phyloP scores from a whole-genome alignment of 2,888 invertebrate species.

The Drosophila merina region DNA sequence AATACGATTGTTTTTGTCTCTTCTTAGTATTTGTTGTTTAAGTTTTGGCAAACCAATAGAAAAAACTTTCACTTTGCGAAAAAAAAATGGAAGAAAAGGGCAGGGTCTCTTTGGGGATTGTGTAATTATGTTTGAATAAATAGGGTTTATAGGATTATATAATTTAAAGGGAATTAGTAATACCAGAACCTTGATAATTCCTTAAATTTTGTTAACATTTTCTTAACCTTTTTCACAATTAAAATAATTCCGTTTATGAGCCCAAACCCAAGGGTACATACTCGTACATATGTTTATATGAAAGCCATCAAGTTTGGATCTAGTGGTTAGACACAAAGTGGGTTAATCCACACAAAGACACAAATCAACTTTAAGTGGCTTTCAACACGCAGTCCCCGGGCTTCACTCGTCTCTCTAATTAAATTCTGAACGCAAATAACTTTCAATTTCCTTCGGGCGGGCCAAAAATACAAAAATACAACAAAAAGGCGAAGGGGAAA shows the following conservation, averaged over 20 bases:
- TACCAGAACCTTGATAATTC: background rate
- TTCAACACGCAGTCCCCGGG: constrained; percentile 15
- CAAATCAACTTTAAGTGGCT: constrained; percentile 32
- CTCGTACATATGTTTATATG: background rate
- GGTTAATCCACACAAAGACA: constrained; percentile 12
- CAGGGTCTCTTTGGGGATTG: background rate
- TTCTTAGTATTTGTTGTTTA: constrained; percentile 13
- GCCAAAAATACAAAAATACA: constrained; percentile 21
- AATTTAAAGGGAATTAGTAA: background rate
- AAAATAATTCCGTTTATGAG: background rate
- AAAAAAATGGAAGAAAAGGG: constrained; percentile 3
- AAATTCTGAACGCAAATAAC: constrained; percentile 65
- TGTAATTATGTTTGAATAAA: background rate
- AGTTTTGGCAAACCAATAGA: constrained; percentile 19
- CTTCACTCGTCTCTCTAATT: constrained; percentile 41
- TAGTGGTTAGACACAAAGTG: background rate
- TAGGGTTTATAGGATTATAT: background rate
- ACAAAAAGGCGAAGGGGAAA: constrained; percentile 9
- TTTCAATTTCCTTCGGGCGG: constrained; percentile 64
- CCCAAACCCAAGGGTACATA: background rate
- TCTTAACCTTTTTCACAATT: background rate
- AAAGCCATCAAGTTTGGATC: background rate
- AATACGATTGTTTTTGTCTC: constrained; percentile 15
- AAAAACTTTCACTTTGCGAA: constrained; percentile 35
- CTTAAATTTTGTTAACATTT: background rate